Evolutionary conservation across 2,888 invertebrate species (phyloP).

Genomic region (Melanostoma mellinum): DNA sequence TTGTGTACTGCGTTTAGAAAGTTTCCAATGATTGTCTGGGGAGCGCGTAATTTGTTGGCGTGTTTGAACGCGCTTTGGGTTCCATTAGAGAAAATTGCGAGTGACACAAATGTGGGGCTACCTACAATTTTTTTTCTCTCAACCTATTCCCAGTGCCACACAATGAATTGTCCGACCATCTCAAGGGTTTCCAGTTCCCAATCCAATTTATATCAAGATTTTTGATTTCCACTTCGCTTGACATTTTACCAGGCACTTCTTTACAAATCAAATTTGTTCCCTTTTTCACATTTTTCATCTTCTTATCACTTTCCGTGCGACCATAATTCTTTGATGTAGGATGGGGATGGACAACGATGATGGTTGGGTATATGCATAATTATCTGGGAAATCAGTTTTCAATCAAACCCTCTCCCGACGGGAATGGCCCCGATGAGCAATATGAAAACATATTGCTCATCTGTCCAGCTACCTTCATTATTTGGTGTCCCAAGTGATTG

Average conservation of each 20-base stretch:
- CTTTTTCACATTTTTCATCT: constrained; percentile 39
- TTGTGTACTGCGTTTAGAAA: background rate
- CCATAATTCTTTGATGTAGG: constrained; percentile 41
- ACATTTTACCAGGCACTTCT: constrained; percentile 37
- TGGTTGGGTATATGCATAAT: background rate
- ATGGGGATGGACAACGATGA: background rate
- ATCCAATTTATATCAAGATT: constrained; percentile 46
- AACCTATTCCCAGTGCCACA: constrained; percentile 18
- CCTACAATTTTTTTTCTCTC: constrained; percentile 19
- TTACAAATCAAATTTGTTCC: background rate
- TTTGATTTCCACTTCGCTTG: constrained; percentile 16
- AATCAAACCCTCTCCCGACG: constrained; percentile 1
- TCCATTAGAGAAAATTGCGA: constrained; percentile 49
- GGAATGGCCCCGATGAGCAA: background rate
- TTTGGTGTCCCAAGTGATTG: constrained; percentile 31
- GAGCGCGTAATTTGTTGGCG: constrained; percentile 55
- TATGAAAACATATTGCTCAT: constrained; percentile 2
- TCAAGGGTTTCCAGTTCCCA: constrained; percentile 13
- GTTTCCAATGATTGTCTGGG: background rate
- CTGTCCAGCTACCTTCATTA: background rate
- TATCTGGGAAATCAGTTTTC: constrained; percentile 35
- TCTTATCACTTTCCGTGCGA: constrained; percentile 74
- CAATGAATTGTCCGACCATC: constrained; percentile 44
- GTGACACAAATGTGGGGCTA: constrained; percentile 9
- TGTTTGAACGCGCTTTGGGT: constrained; percentile 52